Base-by-base conservation (phyloP, 2,888 invertebrate genomes). In the Dermolepida albohirtum region DNA sequence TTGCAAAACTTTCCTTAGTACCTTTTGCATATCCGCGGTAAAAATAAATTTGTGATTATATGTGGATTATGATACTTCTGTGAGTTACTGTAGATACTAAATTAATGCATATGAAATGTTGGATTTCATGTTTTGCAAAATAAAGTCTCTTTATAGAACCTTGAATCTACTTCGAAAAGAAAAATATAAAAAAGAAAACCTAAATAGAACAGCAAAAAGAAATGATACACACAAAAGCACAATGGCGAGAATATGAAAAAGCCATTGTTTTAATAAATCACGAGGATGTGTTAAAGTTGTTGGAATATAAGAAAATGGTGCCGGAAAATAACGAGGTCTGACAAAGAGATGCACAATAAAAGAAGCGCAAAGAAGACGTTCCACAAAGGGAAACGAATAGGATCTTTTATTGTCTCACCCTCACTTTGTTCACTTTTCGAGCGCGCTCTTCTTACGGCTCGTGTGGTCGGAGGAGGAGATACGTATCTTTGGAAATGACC, bases 211-310 rank as follows among this genome's bases (percentile, higher is more conserved):
- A 14, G 40, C 11, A 14, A 41, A 44, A 44, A 29, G 27, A 57
- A 16, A 12, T 12, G 22, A 12, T 8, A 44, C 1, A 12, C 29
- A 12, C 11, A 57, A 29, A 44, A 43, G 43, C n/a, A 57, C 57
- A 57, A 57, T 57, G 27, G 17, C 27, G 44, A 27, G 22, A 57
- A 44, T 57, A 57, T 43, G 57, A 43, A 57, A 57, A 57, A 57
- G 57, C 43, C 44, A 43, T 57, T 57, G 57, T 57, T 57, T 57
- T 57, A 57, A 57, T 57, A 57, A 57, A 57, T 57, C 57, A 57
- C 29, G 1, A 22, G 57, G 27, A 43, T 44, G 57, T 44, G 57
- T 57, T 57, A 40, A 27, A 57, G 57, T 57, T 57, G 57, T 57
- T 43, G 43, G 57, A 43, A 57, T 57, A 44, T 43, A 44, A 29